Base-by-base conservation (phyloP, 2,797 vertebrate species). In the Hippoglossus hippoglossus region DNA sequence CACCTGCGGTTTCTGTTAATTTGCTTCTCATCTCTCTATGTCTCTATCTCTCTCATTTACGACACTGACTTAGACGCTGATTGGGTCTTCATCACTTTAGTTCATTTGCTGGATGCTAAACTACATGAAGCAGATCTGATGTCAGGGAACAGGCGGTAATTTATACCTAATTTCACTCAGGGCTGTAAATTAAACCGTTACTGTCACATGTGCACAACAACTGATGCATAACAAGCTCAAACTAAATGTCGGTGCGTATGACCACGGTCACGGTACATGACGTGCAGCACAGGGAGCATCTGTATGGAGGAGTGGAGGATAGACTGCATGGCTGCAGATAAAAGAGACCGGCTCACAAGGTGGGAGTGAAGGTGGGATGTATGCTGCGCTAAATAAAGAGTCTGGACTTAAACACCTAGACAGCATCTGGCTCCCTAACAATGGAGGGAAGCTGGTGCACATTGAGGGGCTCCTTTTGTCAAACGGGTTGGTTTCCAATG, bases 311-410 rank as follows among this genome's bases (percentile, higher is more conserved):
- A 82, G 69, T 67, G 70, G 75, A 75, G 73, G 79, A 86, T 71
- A 68, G 76, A 71, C 71, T 57, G 84, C 77, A 84, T 73, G 82
- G 83, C 82, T 83, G 79, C 26, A 71, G 80, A 89, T 91, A 67
- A 92, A 87, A 91, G 72, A 78, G 82, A 86, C 65, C 46, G 66
- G 66, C 83, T 84, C 79, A 91, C 83, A 72, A 89, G 88, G 86
- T 88, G 75, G 88, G 90, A 89, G 90, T 86, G 62, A 70, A 89
- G 75, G 87, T 86, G 78, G 89, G 86, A 13, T 82, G 79, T 71
- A 49, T 72, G 55, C 66, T 65, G 71, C 63, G 36, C 73, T 66
- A 77, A 83, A 84, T 84, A 89, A 90, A 87, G 62, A 82, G 85
- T 84, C 81, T 91, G 82, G 73, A 85, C 83, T 89, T 88, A 77